A percentile compares a stretch with the other conserved stretches of the same genome.
phyloP scores from a whole-genome alignment of 2,797 vertebrate genomes.

The Knipowitschia caucasica region DNA sequence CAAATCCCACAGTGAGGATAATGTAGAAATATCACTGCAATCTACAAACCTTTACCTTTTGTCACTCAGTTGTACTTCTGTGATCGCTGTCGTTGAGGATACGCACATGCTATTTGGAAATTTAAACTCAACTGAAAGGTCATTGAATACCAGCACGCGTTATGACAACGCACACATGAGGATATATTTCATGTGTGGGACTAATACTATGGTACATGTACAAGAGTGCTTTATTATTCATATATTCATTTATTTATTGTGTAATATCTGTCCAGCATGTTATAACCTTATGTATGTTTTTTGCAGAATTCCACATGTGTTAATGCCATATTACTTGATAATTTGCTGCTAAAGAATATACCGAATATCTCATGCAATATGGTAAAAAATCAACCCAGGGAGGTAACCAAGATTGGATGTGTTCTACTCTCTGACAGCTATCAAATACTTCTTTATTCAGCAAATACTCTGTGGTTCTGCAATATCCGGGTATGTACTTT shows the following conservation, averaged over 20 bases:
- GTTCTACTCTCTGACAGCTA: background rate
- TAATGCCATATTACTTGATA: background rate
- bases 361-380: background rate
- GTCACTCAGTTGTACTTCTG: slow-evolving; percentile 19
- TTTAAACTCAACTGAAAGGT: background rate
- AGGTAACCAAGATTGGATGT: background rate
- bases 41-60: background rate
- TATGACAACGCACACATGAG: slow-evolving; percentile 7
- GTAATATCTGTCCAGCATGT: background rate
- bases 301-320: slow-evolving; percentile 11
- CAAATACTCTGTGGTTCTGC: slow-evolving; percentile 1
- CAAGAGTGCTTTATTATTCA: slow-evolving; percentile 13
- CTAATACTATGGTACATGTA: slow-evolving; percentile 23
- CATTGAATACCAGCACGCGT: slow-evolving; percentile 10
- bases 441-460: background rate
- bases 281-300: background rate
- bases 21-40: background rate
- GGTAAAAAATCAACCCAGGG: background rate
- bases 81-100: background rate
- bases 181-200: slow-evolving; percentile 3
- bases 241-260: too few relatives aligned
- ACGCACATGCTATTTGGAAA: background rate
- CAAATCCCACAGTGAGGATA: too few relatives aligned
- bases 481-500: slow-evolving; percentile 29
- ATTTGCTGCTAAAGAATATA: background rate